A percentile compares a stretch with the other conserved stretches of the same genome.
Evolutionary conservation across 2,113 vertebrate species (phyloP).

Genomic region (Dasypus novemcinctus): DNA sequence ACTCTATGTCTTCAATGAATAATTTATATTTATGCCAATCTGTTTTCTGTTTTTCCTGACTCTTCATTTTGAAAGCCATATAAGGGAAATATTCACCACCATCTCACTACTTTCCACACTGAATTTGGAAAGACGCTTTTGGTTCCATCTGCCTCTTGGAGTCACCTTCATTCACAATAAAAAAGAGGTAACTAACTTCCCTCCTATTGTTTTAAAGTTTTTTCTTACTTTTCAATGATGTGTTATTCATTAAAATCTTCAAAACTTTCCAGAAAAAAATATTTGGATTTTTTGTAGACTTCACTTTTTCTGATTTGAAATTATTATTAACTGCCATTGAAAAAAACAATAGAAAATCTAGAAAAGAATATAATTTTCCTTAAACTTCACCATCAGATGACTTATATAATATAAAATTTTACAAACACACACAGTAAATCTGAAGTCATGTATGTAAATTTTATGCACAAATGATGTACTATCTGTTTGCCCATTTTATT

Average conservation of each 20-base stretch:
- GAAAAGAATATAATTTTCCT: not conserved
- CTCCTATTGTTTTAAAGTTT: not conserved
- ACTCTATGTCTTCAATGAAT: constrained; percentile 7
- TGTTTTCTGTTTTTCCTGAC: not conserved
- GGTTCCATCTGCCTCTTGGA: not conserved
- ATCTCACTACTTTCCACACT: not conserved
- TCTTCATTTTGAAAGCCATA: not conserved
- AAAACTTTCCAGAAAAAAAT: not conserved
- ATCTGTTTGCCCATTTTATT: not conserved
- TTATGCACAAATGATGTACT: not conserved
- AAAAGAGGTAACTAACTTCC: not conserved
- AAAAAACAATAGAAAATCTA: not conserved
- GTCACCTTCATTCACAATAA: not conserved
- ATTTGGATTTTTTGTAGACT: not conserved
- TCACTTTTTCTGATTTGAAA: not conserved
- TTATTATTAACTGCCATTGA: not conserved
- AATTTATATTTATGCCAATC: constrained; percentile 20
- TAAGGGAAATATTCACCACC: not conserved
- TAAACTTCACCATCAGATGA: not conserved
- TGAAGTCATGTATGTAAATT: not conserved
- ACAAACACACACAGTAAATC: not conserved
- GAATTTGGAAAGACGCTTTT: not conserved
- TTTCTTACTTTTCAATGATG: not conserved
- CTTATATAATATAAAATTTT: not conserved
- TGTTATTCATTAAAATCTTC: not conserved